Base-by-base conservation (phyloP, 1,140 invertebrate genomes). In the Trichonephila inaurata region DNA sequence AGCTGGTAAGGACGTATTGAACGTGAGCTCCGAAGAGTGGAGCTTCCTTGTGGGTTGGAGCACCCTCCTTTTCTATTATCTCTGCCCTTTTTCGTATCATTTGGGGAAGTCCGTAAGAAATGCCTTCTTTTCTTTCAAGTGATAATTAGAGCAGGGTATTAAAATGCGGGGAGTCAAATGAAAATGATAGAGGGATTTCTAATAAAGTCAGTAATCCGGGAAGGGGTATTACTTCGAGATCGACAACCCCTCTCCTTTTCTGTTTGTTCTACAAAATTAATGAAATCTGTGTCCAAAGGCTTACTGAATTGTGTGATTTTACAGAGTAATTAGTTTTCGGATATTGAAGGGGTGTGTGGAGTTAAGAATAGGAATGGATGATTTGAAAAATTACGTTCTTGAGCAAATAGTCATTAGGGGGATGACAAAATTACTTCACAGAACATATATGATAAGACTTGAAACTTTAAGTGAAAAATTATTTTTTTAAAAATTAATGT, bases 1-100 rank as follows among this genome's bases (percentile, higher is more conserved):
- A 87, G 60, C n/a, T 87, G 85, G 58, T 33, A 28, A 24, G 19
- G 61, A 87, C 60, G 61, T 33, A 62, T 87, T 64, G 60, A 87
- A 64, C 85, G 60, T 14, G n/a, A 16, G 82, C 44, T 83, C 40
- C 82, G 19, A 10, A 51, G 82, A 44, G 51, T 21, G 7, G 51
- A 51, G 51, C 7, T 51, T 51, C 21, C 58, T 44, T 58, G 19
- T 10, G 66, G 72, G 12, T 18, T 77, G 72, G 28, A 77, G 24
- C n/a, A 69, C 66, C 66, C 66, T 69, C 66, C 21, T 24, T 16
- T 69, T 69, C 66, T 69, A 69, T 69, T 69, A 69, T 69, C 21
- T 69, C 62, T 64, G 62, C 21, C 62, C 62, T 64, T 21, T 18
- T 24, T 21, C 66, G 61, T 62, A 62, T 62, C 61, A 14, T 62